phyloP scores from a whole-genome alignment of 2,113 vertebrate genomes.

The Poecilia latipinna region DNA sequence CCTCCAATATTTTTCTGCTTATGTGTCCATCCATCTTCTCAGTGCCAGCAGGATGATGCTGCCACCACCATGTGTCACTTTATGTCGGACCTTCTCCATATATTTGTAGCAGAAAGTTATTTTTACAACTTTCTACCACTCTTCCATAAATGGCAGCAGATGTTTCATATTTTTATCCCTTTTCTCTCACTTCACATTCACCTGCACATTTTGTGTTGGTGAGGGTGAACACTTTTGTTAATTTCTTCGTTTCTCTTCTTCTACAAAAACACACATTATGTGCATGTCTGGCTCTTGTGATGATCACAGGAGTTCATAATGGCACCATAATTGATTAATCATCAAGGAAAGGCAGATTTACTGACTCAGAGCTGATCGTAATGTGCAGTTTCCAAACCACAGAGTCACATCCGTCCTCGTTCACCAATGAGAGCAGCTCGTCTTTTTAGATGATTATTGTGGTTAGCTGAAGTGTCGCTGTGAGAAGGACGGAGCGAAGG shows the following conservation, averaged over 20 bases:
- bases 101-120: neutral
- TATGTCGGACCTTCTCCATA: neutral
- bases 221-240: neutral
- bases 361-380: neutral
- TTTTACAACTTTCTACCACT: neutral
- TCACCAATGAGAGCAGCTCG: conserved; percentile 41
- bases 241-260: conserved; percentile 1
- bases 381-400: conserved; percentile 22
- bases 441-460: conserved; percentile 61
- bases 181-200: neutral
- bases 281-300: conserved; percentile 15
- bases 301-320: neutral
- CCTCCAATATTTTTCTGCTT: neutral
- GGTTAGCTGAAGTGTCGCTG: conserved; percentile 29
- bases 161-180: neutral
- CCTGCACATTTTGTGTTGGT: too few relatives aligned
- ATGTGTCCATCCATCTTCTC: neutral
- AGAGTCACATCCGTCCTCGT: conserved; percentile 45
- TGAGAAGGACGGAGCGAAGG: conserved; percentile 23
- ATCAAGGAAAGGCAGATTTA: neutral
- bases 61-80: neutral
- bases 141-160: neutral
- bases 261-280: conserved; percentile 5
- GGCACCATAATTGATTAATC: neutral
- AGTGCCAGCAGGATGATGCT: neutral